A percentile compares a stretch with the other conserved stretches of the same genome.
These are phyloP conservation scores for Pseudorectes ferrugineus DNA, from an alignment of 2,113 vertebrate genomes.

Conservation along the genomic window DNA sequence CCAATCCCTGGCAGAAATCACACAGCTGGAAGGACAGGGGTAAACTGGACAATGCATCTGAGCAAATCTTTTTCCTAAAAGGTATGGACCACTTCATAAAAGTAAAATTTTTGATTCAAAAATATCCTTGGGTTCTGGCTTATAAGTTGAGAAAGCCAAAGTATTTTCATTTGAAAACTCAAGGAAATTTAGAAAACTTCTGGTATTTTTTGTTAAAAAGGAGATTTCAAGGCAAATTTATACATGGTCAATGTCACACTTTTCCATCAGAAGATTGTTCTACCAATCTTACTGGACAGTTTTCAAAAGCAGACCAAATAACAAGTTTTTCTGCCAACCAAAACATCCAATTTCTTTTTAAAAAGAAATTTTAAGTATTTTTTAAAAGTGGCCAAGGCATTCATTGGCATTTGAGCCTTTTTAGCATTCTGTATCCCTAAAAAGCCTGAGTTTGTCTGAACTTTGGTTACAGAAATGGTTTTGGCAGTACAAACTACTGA, in stretches of 20 bases:
- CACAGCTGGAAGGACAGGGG: neutral
- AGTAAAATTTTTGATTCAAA: neutral
- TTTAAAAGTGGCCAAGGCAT: rapidly evolving
- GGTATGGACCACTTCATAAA: neutral
- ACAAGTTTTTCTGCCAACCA: neutral
- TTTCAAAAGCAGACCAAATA: neutral
- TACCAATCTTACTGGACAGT: neutral
- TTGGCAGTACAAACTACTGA: neutral
- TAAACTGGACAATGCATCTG: neutral
- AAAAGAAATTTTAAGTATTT: neutral
- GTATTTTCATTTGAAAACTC: neutral
- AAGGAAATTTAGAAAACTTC: neutral
- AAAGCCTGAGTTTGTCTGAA: neutral
- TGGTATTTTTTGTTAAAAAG: neutral
- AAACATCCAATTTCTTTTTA: neutral
- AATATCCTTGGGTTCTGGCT: neutral
- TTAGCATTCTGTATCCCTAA: neutral
- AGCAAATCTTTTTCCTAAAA: neutral
- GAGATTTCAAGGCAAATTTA: neutral
- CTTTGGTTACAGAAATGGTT: neutral
- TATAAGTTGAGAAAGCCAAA: neutral
- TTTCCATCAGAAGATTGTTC: neutral
- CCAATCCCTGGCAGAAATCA: neutral
- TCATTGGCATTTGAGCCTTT: neutral
- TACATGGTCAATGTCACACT: neutral